These are phyloP conservation scores for Pollenia labialis DNA, from an alignment of 2,888 invertebrate species.

Conservation along the genomic window DNA sequence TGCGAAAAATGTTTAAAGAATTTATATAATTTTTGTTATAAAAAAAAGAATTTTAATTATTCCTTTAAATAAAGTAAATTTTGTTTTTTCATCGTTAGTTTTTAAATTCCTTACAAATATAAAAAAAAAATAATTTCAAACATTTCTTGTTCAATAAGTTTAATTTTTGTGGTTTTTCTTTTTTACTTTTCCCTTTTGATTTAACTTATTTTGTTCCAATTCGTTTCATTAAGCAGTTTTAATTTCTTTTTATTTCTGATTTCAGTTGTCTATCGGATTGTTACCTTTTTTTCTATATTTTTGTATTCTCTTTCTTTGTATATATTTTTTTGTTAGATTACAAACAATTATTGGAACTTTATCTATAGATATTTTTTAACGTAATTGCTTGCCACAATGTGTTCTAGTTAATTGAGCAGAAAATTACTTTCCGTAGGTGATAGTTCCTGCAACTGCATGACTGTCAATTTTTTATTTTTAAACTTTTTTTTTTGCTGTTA, in stretches of 20 bases:
- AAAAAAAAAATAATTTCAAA: not conserved
- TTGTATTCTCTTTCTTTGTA: not conserved
- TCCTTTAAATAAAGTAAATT: slow-evolving; percentile 58
- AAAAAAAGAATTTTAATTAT: slow-evolving; percentile 79
- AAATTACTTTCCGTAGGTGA: slow-evolving; percentile 82
- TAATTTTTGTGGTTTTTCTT: slow-evolving; percentile 76
- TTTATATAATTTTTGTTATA: slow-evolving; percentile 62
- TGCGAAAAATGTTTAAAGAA: slow-evolving; percentile 76
- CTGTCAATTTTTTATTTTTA: slow-evolving; percentile 43
- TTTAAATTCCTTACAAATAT: slow-evolving; percentile 13
- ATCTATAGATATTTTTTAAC: slow-evolving; percentile 74
- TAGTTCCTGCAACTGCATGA: slow-evolving; percentile 36
- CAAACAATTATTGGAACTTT: slow-evolving; percentile 63
- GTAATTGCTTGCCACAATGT: slow-evolving; percentile 84
- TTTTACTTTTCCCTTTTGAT: slow-evolving; percentile 48
- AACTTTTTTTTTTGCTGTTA: slow-evolving; percentile 9
- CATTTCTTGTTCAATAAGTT: slow-evolving; percentile 60
- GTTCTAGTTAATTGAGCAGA: slow-evolving; percentile 84
- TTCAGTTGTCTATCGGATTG: slow-evolving; percentile 14
- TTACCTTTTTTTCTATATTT: slow-evolving; percentile 26
- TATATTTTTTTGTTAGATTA: not conserved
- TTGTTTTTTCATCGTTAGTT: not conserved
- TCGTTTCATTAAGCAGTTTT: slow-evolving; percentile 65
- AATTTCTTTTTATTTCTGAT: slow-evolving; percentile 10
- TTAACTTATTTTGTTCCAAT: slow-evolving; percentile 73